These are phyloP conservation scores for Biston stratarius DNA, from an alignment of 2,888 invertebrate genomes.

Conservation along the genomic window DNA sequence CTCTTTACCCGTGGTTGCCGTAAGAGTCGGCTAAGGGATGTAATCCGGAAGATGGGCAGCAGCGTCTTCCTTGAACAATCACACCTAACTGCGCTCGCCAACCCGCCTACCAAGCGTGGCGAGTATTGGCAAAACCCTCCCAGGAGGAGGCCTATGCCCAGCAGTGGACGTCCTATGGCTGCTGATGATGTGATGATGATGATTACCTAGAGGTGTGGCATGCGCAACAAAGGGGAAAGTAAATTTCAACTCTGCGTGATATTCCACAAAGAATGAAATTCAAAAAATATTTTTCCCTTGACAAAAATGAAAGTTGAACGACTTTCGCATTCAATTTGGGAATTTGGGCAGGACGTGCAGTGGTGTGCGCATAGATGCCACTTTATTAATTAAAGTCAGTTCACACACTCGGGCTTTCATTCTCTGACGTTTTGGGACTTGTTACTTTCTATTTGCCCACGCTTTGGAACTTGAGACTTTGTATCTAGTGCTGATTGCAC, in stretches of 20 bases:
- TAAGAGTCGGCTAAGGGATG: no score
- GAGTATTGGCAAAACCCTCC: no score
- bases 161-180: no score
- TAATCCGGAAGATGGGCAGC: no score
- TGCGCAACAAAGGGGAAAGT: slow-evolving; percentile 22
- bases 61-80: no score
- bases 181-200: no score
- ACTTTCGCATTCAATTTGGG: slow-evolving; percentile 43
- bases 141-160: no score
- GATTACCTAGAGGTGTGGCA: slow-evolving; percentile 20
- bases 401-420: slow-evolving; percentile 20
- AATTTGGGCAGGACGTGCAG: slow-evolving; percentile 37
- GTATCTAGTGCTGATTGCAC: slow-evolving; percentile 12
- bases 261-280: slow-evolving; percentile 34
- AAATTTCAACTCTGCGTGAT: slow-evolving; percentile 22
- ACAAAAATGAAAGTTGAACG: slow-evolving; percentile 46
- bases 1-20: no score
- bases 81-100: no score
- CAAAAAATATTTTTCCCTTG: slow-evolving; percentile 42
- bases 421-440: background rate
- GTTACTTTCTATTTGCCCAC: slow-evolving; percentile 4
- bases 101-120: no score
- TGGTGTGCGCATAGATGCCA: slow-evolving; percentile 35
- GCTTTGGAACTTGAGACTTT: slow-evolving; percentile 5
- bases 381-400: slow-evolving; percentile 39